phyloP scores from a whole-genome alignment of 2,113 vertebrate genomes.

The Eonycteris spelaea region DNA sequence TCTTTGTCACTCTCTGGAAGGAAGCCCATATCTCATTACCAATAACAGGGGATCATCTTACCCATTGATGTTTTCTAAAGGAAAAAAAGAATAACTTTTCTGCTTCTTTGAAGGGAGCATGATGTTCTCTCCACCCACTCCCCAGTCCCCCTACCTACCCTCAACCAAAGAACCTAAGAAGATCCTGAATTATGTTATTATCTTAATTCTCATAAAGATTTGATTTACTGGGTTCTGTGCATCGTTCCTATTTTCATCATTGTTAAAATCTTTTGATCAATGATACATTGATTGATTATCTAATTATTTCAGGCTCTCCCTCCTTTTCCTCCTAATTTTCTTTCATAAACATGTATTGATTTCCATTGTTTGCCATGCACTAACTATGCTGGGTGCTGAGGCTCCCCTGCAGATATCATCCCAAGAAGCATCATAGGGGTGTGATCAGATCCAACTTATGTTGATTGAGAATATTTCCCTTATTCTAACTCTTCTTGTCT shows the following conservation, averaged over 20 bases:
- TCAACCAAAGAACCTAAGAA: neutral
- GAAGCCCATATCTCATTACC: constrained; percentile 59
- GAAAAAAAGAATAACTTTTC: neutral
- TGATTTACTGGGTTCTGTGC: constrained; percentile 22
- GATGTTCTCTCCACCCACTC: neutral
- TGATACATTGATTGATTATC: constrained; percentile 4
- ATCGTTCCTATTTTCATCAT: neutral
- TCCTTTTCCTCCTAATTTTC: neutral
- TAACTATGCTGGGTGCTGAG: neutral
- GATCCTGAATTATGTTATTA: neutral
- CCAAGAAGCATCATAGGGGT: neutral
- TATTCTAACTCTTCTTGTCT: neutral
- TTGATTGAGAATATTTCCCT: neutral
- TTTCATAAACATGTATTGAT: neutral
- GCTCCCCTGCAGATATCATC: neutral
- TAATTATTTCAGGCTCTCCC: neutral
- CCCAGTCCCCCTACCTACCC: neutral
- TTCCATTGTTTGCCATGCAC: neutral
- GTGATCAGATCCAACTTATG: neutral
- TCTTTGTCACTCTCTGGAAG: constrained; percentile 52
- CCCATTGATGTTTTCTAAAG: constrained; percentile 43
- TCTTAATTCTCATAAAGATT: constrained; percentile 16
- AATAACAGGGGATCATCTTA: constrained; percentile 35
- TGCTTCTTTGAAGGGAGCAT: neutral
- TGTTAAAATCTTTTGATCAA: constrained; percentile 9